phyloP scores from a whole-genome alignment of 2,113 vertebrate species.

The Phrynosoma platyrhinos region DNA sequence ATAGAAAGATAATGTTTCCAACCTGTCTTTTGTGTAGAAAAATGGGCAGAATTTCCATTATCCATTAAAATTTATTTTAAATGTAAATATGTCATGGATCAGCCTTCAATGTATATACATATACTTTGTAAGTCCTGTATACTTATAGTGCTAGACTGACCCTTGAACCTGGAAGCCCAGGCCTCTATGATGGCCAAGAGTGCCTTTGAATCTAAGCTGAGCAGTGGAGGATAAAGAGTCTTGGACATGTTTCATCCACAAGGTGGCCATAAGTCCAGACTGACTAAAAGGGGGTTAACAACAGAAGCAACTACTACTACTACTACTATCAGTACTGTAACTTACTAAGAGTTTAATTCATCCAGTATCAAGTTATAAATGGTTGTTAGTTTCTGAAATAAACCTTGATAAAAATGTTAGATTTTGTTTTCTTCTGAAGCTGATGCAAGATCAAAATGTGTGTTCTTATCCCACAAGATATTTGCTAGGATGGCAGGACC shows the following conservation, averaged over 20 bases:
- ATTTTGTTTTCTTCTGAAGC: neutral
- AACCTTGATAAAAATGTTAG: neutral
- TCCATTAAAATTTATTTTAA: too few species aligned
- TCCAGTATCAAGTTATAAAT: neutral
- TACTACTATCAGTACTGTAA: too few species aligned
- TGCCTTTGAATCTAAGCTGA: neutral
- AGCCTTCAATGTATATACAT: neutral
- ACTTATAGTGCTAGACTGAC: too few species aligned
- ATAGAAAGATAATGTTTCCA: neutral
- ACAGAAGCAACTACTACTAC: too few species aligned
- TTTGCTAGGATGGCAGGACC: neutral
- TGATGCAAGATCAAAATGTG: neutral
- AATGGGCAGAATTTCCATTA: neutral
- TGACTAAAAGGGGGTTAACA: too few species aligned
- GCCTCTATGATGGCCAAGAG: neutral
- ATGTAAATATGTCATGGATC: too few species aligned
- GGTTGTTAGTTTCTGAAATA: neutral
- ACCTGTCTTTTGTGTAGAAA: neutral
- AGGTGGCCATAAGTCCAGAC: too few species aligned
- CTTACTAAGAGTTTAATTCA: too few species aligned
- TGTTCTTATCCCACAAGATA: neutral
- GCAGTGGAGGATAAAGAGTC: too few species aligned
- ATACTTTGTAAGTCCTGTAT: neutral
- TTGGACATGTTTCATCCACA: too few species aligned
- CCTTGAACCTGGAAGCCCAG: too few species aligned